Evolutionary conservation across 2,888 invertebrate species (phyloP).

Genomic region (Diachrysia chrysitis): DNA sequence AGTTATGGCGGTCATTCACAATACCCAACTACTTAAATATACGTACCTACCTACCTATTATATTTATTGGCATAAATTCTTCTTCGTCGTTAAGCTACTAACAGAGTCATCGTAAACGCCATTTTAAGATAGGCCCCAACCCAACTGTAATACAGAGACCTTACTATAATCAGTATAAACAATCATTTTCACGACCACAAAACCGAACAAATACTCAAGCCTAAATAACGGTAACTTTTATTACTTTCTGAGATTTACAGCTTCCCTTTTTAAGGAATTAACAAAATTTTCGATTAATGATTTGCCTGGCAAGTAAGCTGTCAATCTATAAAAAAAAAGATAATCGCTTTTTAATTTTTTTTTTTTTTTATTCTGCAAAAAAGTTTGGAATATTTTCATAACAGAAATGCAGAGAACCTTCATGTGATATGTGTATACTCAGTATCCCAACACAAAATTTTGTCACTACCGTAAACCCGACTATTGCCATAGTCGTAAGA

Average conservation of each 20-base stretch:
- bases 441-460: conserved; percentile 1
- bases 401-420: neutral
- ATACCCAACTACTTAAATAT: too few relatives aligned
- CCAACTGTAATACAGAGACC: neutral
- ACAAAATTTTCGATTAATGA: too few relatives aligned
- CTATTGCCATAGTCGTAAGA: conserved; percentile 4
- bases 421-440: neutral
- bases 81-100: too few relatives aligned
- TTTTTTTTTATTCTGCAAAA: neutral
- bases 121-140: neutral
- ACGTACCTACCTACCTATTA: too few relatives aligned
- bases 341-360: too few relatives aligned
- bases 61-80: too few relatives aligned
- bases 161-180: neutral
- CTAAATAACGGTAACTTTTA: neutral
- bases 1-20: neutral
- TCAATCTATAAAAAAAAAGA: too few relatives aligned
- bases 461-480: conserved; percentile 7
- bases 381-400: neutral
- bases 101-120: too few relatives aligned
- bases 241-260: neutral
- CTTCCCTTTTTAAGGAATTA: neutral
- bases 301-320: too few relatives aligned
- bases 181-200: neutral
- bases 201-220: too few relatives aligned